These are phyloP conservation scores for Stomatorhinus ivindoensis DNA, from an alignment of 2,113 vertebrate species.

Conservation along the genomic window DNA sequence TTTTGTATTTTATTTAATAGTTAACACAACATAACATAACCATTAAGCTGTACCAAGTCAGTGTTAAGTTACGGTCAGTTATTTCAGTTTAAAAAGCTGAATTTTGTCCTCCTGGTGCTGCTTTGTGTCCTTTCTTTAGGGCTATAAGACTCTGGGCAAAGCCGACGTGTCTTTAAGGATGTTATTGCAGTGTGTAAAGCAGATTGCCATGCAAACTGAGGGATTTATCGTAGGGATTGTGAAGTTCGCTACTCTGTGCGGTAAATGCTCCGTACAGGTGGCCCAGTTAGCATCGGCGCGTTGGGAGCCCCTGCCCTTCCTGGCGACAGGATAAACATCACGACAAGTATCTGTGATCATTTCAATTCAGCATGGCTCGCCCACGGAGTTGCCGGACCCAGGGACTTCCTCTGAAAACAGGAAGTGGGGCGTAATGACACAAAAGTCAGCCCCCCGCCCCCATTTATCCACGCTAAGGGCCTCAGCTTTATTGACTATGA, in stretches of 20 bases:
- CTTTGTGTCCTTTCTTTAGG: constrained; percentile 19
- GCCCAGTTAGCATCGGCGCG: constrained; percentile 54
- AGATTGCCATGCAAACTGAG: constrained; percentile 19
- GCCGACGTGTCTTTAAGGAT: constrained; percentile 19
- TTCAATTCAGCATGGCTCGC: constrained; percentile 32
- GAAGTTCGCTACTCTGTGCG: constrained; percentile 59
- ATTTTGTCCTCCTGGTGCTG: constrained; percentile 18
- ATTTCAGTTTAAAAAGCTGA: not conserved
- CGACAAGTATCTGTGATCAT: constrained; percentile 53
- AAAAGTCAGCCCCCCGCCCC: not conserved
- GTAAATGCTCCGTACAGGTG: constrained; percentile 66
- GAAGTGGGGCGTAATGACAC: not conserved
- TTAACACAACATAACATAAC: not conserved
- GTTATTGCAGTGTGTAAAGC: constrained; percentile 48
- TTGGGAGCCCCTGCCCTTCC: constrained; percentile 47
- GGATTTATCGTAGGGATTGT: constrained; percentile 40
- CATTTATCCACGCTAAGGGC: constrained; percentile 24
- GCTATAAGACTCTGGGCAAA: constrained; percentile 18
- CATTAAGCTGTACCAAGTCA: not conserved
- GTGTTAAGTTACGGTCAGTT: not conserved
- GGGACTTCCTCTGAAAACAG: not conserved
- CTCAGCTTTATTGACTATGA: constrained; percentile 28
- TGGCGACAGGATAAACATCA: constrained; percentile 45
- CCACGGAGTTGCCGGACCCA: not conserved
- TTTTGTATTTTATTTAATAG: not conserved